phyloP scores from a whole-genome alignment of 1,140 invertebrate genomes.

The Diachasmimorpha longicaudata region DNA sequence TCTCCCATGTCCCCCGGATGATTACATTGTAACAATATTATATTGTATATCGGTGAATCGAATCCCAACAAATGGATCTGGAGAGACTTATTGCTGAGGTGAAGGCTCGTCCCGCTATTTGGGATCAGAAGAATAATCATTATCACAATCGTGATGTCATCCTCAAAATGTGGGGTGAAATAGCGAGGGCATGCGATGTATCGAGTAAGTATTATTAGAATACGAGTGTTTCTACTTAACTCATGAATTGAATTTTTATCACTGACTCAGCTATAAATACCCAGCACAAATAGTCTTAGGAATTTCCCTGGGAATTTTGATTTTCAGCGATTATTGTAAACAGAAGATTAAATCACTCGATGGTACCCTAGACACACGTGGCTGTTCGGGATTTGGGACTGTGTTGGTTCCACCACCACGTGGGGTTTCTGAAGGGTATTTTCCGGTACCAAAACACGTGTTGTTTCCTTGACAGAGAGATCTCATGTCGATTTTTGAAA shows the following conservation, averaged over 20 bases:
- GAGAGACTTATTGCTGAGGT: constrained; percentile 47
- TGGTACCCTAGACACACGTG: no score
- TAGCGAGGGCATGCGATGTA: constrained; percentile 46
- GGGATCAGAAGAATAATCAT: constrained; percentile 49
- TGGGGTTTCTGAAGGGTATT: no score
- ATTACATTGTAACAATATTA: not conserved
- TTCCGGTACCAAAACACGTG: no score
- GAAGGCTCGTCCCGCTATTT: constrained; percentile 46
- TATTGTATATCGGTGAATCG: not conserved
- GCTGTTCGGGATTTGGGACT: no score
- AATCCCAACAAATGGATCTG: constrained; percentile 41
- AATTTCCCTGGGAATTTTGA: no score
- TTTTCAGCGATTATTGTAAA: no score
- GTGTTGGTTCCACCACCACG: no score
- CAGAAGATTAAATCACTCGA: no score
- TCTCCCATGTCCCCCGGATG: not conserved
- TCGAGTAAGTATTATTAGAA: constrained; percentile 42
- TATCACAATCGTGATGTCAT: constrained; percentile 49
- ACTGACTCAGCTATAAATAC: not conserved
- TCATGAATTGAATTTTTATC: not conserved
- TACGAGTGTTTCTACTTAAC: not conserved
- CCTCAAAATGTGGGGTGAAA: constrained; percentile 48
- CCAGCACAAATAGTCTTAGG: not conserved
- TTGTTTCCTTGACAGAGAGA: no score
- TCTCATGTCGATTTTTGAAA: no score